Evolutionary conservation across 2,797 vertebrate species (phyloP).

Genomic region (Hoplostethus atlanticus): DNA sequence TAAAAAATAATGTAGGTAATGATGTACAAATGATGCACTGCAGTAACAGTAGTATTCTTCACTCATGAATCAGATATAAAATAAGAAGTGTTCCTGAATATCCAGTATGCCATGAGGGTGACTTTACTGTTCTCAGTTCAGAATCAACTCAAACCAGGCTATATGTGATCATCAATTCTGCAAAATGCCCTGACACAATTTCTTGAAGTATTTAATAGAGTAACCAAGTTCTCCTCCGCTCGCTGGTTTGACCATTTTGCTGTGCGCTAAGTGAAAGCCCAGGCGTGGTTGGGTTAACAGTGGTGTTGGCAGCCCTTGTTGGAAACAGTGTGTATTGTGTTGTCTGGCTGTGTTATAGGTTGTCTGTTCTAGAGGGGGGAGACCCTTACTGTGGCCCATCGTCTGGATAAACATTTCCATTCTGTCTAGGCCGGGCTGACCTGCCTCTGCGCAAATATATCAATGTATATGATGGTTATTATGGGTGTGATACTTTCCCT

Average conservation of each 20-base stretch:
- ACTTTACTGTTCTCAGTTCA: neutral
- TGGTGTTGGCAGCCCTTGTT: conserved; percentile 63
- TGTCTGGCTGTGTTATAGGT: conserved; percentile 77
- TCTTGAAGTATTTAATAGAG: conserved; percentile 20
- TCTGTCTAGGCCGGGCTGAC: conserved; percentile 51
- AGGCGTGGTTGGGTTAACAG: conserved; percentile 68
- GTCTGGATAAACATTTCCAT: conserved; percentile 80
- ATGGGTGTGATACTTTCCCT: conserved; percentile 34
- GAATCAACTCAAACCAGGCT: neutral
- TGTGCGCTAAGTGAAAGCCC: conserved; percentile 76
- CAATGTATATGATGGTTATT: conserved; percentile 24
- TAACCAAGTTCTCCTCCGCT: conserved; percentile 29
- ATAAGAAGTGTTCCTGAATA: neutral
- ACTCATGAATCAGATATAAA: too few species aligned
- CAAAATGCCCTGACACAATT: conserved; percentile 22
- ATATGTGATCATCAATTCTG: conserved; percentile 28
- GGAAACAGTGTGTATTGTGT: conserved; percentile 77
- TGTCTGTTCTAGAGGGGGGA: conserved; percentile 54
- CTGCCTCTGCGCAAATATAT: conserved; percentile 36
- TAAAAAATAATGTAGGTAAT: too few species aligned
- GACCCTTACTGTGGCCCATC: conserved; percentile 62
- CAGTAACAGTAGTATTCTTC: too few species aligned
- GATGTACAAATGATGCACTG: too few species aligned
- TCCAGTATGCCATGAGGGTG: neutral
- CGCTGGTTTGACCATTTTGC: conserved; percentile 40